Conservation (phyloP, 92 coral and sea anemone genomes). For the Scolanthus callimorphus region DNA sequence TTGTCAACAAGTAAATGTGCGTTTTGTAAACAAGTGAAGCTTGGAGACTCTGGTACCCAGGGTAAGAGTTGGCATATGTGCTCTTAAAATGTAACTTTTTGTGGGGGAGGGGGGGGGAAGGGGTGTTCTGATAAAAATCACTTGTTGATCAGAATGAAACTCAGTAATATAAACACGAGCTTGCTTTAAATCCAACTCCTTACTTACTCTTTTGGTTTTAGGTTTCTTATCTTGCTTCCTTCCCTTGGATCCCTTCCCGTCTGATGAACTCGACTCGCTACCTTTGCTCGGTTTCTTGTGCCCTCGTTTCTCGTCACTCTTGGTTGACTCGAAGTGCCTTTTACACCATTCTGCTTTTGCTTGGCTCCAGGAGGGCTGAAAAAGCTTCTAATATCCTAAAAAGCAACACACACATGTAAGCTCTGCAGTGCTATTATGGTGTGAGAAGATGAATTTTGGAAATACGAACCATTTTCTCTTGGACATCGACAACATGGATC, state of each 20-base stretch:
- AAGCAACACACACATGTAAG: neutral
- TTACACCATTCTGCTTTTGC: slow-evolving; percentile 5
- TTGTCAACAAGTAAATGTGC: too few species aligned
- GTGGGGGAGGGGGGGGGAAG: neutral
- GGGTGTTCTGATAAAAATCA: too few species aligned
- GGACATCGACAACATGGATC: neutral
- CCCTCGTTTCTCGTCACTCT: slow-evolving; percentile 16
- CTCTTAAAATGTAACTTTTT: too few species aligned
- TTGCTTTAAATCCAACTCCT: too few species aligned
- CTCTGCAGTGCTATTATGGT: neutral
- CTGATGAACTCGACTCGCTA: slow-evolving; percentile 11
- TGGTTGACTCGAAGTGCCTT: too few species aligned
- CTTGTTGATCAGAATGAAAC: too few species aligned
- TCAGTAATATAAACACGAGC: too few species aligned
- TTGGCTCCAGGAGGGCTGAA: slow-evolving; percentile 48
- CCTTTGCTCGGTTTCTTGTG: slow-evolving; percentile 4
- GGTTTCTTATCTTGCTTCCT: slow-evolving; percentile 15
- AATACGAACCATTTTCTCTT: neutral
- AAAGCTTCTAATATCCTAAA: slow-evolving; percentile 59
- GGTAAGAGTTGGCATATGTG: too few species aligned
- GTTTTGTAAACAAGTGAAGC: too few species aligned
- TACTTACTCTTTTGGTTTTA: slow-evolving; percentile 29
- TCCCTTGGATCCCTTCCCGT: slow-evolving; percentile 12
- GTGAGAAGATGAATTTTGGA: neutral
- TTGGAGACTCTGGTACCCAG: too few species aligned